phyloP scores from a whole-genome alignment of 2,113 vertebrate genomes.

The Heterochromis multidens region DNA sequence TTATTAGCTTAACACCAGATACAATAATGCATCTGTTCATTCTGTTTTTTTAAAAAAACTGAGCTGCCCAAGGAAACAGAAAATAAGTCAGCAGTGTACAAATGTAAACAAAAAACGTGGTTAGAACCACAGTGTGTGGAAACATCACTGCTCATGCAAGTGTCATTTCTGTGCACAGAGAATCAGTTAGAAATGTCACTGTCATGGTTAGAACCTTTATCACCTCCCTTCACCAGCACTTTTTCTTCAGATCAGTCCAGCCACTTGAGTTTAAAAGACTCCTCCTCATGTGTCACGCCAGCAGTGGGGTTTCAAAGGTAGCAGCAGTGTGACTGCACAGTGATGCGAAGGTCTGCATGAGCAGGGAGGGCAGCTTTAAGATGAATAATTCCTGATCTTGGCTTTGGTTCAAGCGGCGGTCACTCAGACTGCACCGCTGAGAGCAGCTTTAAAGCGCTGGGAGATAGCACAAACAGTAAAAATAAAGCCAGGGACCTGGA shows the following conservation, averaged over 20 bases:
- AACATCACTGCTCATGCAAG: constrained; percentile 14
- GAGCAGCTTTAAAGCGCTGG: neutral
- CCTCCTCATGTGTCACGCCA: neutral
- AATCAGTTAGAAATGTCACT: constrained; percentile 32
- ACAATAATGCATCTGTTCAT: neutral
- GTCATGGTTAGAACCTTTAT: neutral
- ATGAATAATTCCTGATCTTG: constrained; percentile 37
- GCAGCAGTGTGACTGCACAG: neutral
- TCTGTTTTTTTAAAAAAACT: neutral
- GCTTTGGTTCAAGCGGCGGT: constrained; percentile 7
- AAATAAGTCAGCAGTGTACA: neutral
- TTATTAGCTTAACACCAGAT: too few relatives aligned
- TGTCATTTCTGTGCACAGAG: constrained; percentile 29
- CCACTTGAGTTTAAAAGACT: neutral
- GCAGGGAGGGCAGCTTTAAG: neutral
- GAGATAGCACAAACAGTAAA: neutral
- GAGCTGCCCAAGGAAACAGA: neutral
- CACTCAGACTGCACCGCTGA: neutral
- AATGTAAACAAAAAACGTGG: neutral
- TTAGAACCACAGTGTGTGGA: neutral
- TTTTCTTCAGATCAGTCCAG: constrained; percentile 13
- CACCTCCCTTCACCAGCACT: neutral
- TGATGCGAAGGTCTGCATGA: neutral
- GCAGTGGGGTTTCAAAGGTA: neutral
- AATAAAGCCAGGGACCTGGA: neutral